Evolutionary conservation across 1,140 invertebrate species (phyloP).

Genomic region (Scaptodrosophila lebanonensis): DNA sequence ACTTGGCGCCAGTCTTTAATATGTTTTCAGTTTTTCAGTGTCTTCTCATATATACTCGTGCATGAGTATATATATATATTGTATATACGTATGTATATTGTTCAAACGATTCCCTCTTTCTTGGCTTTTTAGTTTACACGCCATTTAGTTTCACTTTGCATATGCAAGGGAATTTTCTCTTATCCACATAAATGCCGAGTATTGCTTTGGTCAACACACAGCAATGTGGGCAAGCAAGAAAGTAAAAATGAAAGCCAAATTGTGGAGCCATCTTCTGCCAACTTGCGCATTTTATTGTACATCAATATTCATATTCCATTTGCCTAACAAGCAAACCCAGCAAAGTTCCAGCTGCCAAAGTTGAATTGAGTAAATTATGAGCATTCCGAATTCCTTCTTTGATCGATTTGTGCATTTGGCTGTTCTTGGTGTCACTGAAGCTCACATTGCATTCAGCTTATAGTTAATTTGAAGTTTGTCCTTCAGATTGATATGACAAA

Average conservation of each 20-base stretch:
- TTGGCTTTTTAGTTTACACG: slow-evolving; percentile 38
- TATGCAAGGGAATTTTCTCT: slow-evolving; percentile 41
- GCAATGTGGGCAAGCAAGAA: too few relatives aligned
- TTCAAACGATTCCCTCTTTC: slow-evolving; percentile 12
- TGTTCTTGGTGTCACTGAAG: slow-evolving; percentile 18
- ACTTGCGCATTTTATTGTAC: too few relatives aligned
- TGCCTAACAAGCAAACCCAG: too few relatives aligned
- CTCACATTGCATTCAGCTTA: slow-evolving; percentile 34
- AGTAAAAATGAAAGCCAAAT: too few relatives aligned
- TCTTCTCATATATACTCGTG: not conserved
- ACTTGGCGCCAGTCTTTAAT: slow-evolving; percentile 69
- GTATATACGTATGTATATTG: slow-evolving; percentile 13
- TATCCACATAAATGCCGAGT: slow-evolving; percentile 23
- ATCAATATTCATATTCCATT: too few relatives aligned
- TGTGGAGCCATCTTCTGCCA: too few relatives aligned
- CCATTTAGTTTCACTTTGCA: slow-evolving; percentile 64
- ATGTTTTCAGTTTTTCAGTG: slow-evolving; percentile 43
- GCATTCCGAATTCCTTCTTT: too few relatives aligned
- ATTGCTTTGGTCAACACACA: slow-evolving; percentile 48
- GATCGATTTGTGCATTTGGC: slow-evolving; percentile 25
- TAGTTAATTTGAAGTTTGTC: slow-evolving; percentile 60
- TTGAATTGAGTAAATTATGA: not conserved
- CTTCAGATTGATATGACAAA: slow-evolving; percentile 30
- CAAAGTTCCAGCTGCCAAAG: too few relatives aligned
- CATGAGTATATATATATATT: slow-evolving; percentile 8